Base-by-base conservation (phyloP, 1,140 invertebrate species). In the Gonatopus flavifemur region DNA sequence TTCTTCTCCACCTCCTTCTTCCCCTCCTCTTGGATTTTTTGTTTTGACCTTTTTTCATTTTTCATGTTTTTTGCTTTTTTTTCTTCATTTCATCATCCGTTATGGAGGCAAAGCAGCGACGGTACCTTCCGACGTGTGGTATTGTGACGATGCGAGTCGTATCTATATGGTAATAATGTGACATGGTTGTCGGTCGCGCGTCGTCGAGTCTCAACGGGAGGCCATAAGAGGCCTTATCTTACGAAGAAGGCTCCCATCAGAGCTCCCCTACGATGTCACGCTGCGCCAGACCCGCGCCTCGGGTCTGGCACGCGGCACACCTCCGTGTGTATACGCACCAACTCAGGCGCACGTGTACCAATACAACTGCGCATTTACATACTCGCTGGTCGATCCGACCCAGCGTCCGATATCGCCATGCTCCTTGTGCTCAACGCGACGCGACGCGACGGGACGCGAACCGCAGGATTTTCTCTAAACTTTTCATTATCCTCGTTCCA, bases 131-230 rank as follows among this genome's bases (percentile, higher is more conserved):
- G 52, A 32, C 41, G 42, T 49, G 54, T 54, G 44, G 56, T 70
- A 62, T 69, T 67, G 67, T 68, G 67, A 69, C 66, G 66, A 68
- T 58, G 62, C 58, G 57, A 49, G 49, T 55, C 52, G 62, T 65
- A 69, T 66, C 67, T 60, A 69, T 69, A 70, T 69, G 67, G 68
- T 67, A 70, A 70, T 70, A 70, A 70, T 70, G 65, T 70, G 68
- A 70, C 68, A 70, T 70, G 68, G 65, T 69, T 69, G 66, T 69
- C 68, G 68, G 67, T 70, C 59, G 65, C 68, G 66, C 66, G 68
- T 70, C 66, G 68, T 70, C 68, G 65, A 55, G 49, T 69, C 66
- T 49, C 68, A 62, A 60, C 68, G 49, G 68, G 68, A 70, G 68
- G 68, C 57, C 53, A 60, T 67, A 50, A 67, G 68, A 70, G 68